phyloP scores from a whole-genome alignment of 2,888 invertebrate genomes.

The Pterobdella sp. region DNA sequence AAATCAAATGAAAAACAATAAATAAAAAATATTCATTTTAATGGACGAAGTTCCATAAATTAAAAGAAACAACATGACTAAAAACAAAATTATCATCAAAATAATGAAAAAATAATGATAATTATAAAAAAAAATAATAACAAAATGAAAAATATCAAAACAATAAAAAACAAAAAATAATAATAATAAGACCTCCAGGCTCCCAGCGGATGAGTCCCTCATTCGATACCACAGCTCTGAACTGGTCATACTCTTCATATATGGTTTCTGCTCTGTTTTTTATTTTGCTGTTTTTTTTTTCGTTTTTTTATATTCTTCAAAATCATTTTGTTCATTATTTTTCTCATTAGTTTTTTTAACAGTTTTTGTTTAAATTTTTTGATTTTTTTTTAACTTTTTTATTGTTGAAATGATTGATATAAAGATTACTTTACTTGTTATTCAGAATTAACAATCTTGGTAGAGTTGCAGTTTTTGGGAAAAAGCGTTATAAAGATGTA shows the following conservation, averaged over 20 bases:
- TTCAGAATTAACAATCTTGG: no score
- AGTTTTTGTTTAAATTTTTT: not conserved
- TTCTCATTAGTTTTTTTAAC: not conserved
- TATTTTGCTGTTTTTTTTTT: not conserved
- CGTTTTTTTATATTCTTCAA: not conserved
- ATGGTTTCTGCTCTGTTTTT: slow-evolving; percentile 38
- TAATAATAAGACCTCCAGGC: slow-evolving; percentile 35
- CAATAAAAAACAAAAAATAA: not conserved
- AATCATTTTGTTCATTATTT: not conserved
- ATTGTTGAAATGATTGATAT: not conserved
- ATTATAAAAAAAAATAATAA: not conserved
- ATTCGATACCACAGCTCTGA: slow-evolving; percentile 37
- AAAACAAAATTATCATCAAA: not conserved
- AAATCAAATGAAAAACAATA: no score
- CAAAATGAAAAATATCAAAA: not conserved
- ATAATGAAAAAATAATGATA: not conserved
- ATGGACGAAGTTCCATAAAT: no score
- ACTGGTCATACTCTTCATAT: slow-evolving; percentile 39
- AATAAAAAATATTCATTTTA: no score
- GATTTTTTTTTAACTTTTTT: not conserved
- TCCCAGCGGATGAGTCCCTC: slow-evolving; percentile 39
- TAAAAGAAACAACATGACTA: not conserved
- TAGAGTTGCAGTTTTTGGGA: no score
- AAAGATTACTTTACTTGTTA: no score
- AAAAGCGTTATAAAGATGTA: no score